These are phyloP conservation scores for Drosophila mayri DNA, from an alignment of 1,140 invertebrate species.

Conservation along the genomic window DNA sequence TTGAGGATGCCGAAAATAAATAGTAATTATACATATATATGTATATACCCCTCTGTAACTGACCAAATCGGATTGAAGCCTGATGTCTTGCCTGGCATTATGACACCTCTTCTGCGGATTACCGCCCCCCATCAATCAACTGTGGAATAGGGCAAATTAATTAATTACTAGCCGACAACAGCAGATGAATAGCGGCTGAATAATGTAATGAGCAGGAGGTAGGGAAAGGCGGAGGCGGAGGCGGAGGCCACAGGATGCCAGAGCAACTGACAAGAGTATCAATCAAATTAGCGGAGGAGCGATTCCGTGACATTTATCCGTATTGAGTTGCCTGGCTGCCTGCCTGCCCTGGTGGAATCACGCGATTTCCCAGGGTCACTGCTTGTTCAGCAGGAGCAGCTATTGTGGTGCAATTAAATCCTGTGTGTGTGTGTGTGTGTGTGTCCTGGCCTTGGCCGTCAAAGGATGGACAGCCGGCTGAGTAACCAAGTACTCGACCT, in stretches of 20 bases:
- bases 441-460: neutral
- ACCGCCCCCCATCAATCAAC: slow-evolving; percentile 21
- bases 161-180: slow-evolving; percentile 27
- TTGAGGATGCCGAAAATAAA: neutral
- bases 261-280: slow-evolving; percentile 19
- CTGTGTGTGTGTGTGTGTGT: neutral
- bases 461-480: neutral
- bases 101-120: slow-evolving; percentile 15
- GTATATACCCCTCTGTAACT: neutral
- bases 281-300: slow-evolving; percentile 35
- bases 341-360: neutral
- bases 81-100: slow-evolving; percentile 4
- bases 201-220: slow-evolving; percentile 19
- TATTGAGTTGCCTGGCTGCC: neutral
- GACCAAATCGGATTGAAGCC: neutral
- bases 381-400: neutral
- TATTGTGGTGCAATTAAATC: slow-evolving; percentile 30
- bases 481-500: slow-evolving; percentile 11
- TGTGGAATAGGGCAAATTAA: slow-evolving; percentile 13
- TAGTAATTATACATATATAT: neutral
- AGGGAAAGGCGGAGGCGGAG: too few species aligned
- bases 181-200: slow-evolving; percentile 21
- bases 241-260: neutral
- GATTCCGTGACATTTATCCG: slow-evolving; percentile 16
- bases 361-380: neutral